Percentiles rank a stretch among this genome's conserved stretches.
Conservation (phyloP, 2,888 invertebrate genomes). For the Standfussiana lucernea region DNA sequence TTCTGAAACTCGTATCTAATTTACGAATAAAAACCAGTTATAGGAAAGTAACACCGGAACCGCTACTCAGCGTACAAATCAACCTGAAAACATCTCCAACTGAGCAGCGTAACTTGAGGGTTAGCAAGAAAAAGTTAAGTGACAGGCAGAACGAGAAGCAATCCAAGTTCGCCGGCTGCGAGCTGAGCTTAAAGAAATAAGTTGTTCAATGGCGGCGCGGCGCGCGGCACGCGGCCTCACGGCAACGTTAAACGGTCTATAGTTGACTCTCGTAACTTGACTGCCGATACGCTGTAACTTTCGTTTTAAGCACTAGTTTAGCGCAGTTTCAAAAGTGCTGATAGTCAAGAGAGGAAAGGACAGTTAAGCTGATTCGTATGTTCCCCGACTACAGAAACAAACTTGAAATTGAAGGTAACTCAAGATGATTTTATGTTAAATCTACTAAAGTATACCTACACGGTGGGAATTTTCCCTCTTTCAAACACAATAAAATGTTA, state of each 20-base stretch:
- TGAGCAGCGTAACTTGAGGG: slow-evolving; percentile 36
- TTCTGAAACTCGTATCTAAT: background rate
- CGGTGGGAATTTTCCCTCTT: background rate
- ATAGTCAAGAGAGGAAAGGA: background rate
- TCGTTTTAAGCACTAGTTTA: background rate
- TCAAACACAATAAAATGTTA: background rate
- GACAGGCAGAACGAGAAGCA: slow-evolving; percentile 57
- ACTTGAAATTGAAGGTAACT: background rate
- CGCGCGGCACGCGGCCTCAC: background rate
- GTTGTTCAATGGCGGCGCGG: slow-evolving; percentile 30
- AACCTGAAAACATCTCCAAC: slow-evolving; percentile 16
- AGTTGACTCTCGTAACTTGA: slow-evolving; percentile 4
- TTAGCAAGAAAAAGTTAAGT: slow-evolving; percentile 46
- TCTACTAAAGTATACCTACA: background rate
- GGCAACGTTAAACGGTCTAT: slow-evolving; percentile 2
- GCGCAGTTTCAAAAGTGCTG: background rate
- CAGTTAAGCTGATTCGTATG: background rate
- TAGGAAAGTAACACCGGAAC: background rate
- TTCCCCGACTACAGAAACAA: background rate
- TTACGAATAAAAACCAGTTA: background rate
- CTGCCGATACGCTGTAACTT: slow-evolving; percentile 20
- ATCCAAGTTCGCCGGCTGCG: slow-evolving; percentile 53
- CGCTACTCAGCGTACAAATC: slow-evolving; percentile 1
- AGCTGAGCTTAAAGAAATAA: slow-evolving; percentile 48
- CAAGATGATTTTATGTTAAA: background rate